Conservation (phyloP, 2,888 invertebrate genomes). For the Tricholauxania praeusta region DNA sequence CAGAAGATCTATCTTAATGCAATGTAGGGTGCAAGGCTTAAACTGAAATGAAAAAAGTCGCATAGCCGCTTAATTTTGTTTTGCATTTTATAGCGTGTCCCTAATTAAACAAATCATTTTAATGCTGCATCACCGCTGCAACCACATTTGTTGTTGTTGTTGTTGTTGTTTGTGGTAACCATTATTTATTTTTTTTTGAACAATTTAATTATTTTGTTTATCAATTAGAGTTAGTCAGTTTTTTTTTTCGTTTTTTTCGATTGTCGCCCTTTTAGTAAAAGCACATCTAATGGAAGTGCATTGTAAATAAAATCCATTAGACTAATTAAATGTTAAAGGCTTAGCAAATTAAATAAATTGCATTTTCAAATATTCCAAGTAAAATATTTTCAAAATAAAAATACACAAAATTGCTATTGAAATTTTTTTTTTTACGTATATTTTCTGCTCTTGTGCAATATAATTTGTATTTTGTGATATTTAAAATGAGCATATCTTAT, state of each 20-base stretch:
- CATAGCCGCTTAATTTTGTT: too few relatives aligned
- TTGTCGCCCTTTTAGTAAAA: not conserved
- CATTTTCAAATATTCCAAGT: too few relatives aligned
- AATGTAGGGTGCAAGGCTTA: too few relatives aligned
- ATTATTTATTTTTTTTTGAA: not conserved
- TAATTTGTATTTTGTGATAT: not conserved
- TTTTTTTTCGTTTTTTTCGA: not conserved
- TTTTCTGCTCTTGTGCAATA: not conserved
- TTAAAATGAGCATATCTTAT: not conserved
- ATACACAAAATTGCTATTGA: not conserved
- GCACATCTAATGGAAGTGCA: not conserved
- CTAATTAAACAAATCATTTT: conserved; percentile 31
- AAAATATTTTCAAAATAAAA: not conserved
- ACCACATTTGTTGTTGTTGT: conserved; percentile 27
- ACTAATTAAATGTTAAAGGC: conserved; percentile 23
- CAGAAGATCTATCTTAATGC: too few relatives aligned
- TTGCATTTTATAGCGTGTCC: not conserved
- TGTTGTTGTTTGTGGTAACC: not conserved
- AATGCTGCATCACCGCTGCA: conserved; percentile 17
- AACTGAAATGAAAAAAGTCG: too few relatives aligned
- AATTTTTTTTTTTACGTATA: not conserved
- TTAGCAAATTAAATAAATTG: conserved; percentile 23
- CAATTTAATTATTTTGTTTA: conserved; percentile 32
- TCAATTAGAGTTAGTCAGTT: not conserved
- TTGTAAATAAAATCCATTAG: conserved; percentile 23